Conservation (phyloP, 2,113 vertebrate genomes). For the Nothoprocta pentlandii region DNA sequence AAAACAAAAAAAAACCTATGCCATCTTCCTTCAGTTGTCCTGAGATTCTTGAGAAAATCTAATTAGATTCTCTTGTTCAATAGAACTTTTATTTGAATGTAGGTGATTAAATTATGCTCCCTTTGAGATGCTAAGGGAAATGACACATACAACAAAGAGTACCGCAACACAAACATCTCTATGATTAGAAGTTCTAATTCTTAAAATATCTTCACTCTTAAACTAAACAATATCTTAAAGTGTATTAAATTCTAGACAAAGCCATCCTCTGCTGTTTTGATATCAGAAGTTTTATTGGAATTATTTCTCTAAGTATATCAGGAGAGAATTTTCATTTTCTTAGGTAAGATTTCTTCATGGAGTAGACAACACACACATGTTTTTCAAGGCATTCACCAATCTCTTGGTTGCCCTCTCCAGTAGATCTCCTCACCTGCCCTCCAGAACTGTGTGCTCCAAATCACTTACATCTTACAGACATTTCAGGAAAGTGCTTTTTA, state of each 20-base stretch:
- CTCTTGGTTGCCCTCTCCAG: not conserved
- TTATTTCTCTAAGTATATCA: not conserved
- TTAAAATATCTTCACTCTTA: not conserved
- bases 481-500: not conserved
- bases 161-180: not conserved
- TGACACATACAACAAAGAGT: not conserved
- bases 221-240: not conserved
- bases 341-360: not conserved
- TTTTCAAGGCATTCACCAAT: not conserved
- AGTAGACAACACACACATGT: not conserved
- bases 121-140: not conserved
- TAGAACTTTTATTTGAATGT: not conserved
- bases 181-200: not conserved
- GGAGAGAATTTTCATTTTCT: not conserved
- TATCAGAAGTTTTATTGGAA: not conserved
- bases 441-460: not conserved
- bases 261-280: not conserved
- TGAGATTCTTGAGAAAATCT: not conserved
- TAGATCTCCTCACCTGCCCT: not conserved
- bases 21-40: not conserved
- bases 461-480: not conserved
- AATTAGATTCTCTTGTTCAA: not conserved
- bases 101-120: not conserved
- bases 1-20: not conserved
- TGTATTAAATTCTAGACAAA: constrained; percentile 6